phyloP scores from a whole-genome alignment of 2,797 vertebrate genomes.

The Hyperoplus lanceolatus region DNA sequence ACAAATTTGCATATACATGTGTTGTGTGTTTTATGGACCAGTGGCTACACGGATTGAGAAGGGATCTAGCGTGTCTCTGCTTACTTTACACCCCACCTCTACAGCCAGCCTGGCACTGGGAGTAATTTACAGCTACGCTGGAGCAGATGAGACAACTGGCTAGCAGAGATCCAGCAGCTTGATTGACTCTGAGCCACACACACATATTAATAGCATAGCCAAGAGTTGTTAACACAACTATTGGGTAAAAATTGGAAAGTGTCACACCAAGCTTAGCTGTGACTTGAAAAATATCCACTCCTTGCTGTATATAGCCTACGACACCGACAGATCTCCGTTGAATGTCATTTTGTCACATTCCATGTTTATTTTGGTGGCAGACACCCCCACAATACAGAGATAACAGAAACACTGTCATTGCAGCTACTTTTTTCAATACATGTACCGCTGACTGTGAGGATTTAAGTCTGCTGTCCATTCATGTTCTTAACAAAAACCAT shows the following conservation, averaged over 20 bases:
- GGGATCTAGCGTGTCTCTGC: conserved; percentile 71
- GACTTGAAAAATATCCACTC: conserved; percentile 80
- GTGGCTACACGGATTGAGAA: conserved; percentile 58
- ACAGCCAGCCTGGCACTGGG: conserved; percentile 62
- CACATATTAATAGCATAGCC: conserved; percentile 71
- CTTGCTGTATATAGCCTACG: conserved; percentile 63
- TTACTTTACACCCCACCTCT: conserved; percentile 80
- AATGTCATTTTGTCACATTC: conserved; percentile 47
- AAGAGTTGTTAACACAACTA: conserved; percentile 82
- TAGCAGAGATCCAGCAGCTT: conserved; percentile 64
- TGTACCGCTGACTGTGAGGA: conserved; percentile 16
- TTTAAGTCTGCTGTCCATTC: conserved; percentile 35
- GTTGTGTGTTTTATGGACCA: conserved; percentile 19
- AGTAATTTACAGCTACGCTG: conserved; percentile 83
- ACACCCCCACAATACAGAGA: conserved; percentile 37
- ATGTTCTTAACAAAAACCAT: conserved; percentile 9
- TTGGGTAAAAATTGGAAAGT: conserved; percentile 80
- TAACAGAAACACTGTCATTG: conserved; percentile 31
- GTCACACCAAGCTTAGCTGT: conserved; percentile 82
- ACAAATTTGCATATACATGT: conserved; percentile 3
- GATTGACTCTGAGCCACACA: conserved; percentile 59
- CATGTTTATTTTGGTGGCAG: conserved; percentile 52
- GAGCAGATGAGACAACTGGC: conserved; percentile 80
- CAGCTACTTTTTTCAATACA: conserved; percentile 36
- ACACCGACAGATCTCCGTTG: conserved; percentile 62